Evolutionary conservation across 2,797 vertebrate species (phyloP).

Genomic region (Falco berigora): DNA sequence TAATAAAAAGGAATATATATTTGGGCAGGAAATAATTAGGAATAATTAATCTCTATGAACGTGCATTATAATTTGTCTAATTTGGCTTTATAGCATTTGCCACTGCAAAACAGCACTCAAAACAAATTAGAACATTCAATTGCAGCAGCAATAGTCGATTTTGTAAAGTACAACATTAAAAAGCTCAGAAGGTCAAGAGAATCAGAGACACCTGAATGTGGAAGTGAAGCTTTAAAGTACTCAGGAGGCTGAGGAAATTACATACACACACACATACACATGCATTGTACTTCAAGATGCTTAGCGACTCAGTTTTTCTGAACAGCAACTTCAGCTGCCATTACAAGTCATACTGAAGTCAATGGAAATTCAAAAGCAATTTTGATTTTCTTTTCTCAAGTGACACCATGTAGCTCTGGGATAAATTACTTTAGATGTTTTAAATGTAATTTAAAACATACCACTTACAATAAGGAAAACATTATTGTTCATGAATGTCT

Average conservation of each 20-base stretch:
- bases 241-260: background rate
- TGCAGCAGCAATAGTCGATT: background rate
- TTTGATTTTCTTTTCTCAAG: background rate
- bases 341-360: background rate
- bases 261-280: background rate
- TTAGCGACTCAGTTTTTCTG: background rate
- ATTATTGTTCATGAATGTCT: constrained; percentile 40
- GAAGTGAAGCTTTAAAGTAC: background rate
- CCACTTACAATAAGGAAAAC: background rate
- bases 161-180: background rate
- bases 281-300: background rate
- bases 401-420: background rate
- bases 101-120: background rate
- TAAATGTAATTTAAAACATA: constrained; percentile 25
- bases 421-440: constrained; percentile 34
- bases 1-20: background rate
- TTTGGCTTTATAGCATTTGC: background rate
- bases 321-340: background rate
- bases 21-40: background rate
- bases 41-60: background rate
- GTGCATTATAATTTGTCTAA: background rate
- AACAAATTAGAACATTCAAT: background rate
- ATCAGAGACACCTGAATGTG: background rate
- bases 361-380: background rate
- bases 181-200: background rate